A percentile compares a stretch with the other conserved stretches of the same genome.
Evolutionary conservation across 2,797 vertebrate species (phyloP).

Genomic region (Austrolebias charrua): DNA sequence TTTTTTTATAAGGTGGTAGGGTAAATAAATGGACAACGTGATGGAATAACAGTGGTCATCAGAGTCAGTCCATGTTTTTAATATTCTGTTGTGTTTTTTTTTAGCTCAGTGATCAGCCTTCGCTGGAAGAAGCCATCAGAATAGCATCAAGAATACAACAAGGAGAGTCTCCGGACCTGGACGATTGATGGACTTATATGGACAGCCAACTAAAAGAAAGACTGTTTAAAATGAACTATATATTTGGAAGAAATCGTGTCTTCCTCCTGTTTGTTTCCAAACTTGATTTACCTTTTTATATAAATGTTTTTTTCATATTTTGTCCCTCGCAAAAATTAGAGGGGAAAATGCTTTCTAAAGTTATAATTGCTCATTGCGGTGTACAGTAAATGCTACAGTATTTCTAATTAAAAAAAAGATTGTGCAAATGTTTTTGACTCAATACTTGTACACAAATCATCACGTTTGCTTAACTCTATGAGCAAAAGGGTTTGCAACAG

Average conservation of each 20-base stretch:
- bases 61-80: slow-evolving; percentile 11
- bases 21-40: background rate
- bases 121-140: slow-evolving; percentile 98
- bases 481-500: background rate
- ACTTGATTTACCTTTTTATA: slow-evolving; percentile 77
- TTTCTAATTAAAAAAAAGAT: slow-evolving; percentile 69
- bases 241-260: slow-evolving; percentile 59
- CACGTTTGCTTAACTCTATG: background rate
- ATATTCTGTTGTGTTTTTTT: slow-evolving; percentile 21
- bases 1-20: slow-evolving; percentile 18
- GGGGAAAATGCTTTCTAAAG: slow-evolving; percentile 63
- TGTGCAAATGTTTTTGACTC: slow-evolving; percentile 19
- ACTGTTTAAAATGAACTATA: slow-evolving; percentile 69
- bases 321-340: slow-evolving; percentile 52
- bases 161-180: slow-evolving; percentile 94
- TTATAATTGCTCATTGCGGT: slow-evolving; percentile 65
- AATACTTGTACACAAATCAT: background rate
- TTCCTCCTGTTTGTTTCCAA: slow-evolving; percentile 60
- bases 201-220: slow-evolving; percentile 54
- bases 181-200: slow-evolving; percentile 87
- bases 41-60: background rate
- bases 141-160: slow-evolving; percentile 99
- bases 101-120: slow-evolving; percentile 96
- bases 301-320: slow-evolving; percentile 79
- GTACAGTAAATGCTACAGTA: slow-evolving; percentile 77